Conservation (phyloP, 2,113 vertebrate genomes). For the Litocranius walleri region DNA sequence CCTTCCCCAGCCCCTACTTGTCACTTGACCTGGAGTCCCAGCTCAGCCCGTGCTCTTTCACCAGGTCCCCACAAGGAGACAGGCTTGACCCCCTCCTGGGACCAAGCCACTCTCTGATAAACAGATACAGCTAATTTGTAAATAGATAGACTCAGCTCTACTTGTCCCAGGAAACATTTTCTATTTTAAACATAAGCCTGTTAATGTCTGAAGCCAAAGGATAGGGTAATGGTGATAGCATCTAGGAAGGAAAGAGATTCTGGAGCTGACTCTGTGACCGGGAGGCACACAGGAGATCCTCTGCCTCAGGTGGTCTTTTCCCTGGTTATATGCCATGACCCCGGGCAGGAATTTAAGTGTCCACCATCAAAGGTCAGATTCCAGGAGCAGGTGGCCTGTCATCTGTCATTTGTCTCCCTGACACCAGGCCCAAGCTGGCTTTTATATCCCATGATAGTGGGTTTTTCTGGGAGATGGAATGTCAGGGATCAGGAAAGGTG, state of each 20-base stretch:
- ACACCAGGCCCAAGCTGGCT: not conserved
- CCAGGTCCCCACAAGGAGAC: not conserved
- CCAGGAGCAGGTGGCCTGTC: not conserved
- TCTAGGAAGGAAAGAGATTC: not conserved
- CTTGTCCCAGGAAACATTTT: not conserved
- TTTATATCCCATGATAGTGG: not conserved
- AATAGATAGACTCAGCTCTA: not conserved
- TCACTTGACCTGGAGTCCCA: not conserved
- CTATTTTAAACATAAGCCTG: not conserved
- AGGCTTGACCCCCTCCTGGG: not conserved
- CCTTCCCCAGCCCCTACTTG: not conserved
- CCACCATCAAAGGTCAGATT: not conserved
- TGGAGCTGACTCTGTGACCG: not conserved
- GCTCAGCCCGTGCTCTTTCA: not conserved
- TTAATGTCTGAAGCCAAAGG: not conserved
- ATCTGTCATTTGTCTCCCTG: not conserved
- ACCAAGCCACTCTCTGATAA: not conserved
- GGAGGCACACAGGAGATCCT: accelerated
- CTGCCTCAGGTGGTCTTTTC: not conserved
- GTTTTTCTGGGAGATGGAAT: not conserved
- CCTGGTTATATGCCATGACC: not conserved
- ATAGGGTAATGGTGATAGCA: not conserved
- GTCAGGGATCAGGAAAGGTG: not conserved
- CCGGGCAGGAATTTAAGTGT: not conserved
- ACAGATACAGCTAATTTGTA: not conserved